Evolutionary conservation across 2,888 invertebrate genomes (phyloP), one percentile per base, ranked within the genome.

Genomic region (Dorcus hopei): DNA sequence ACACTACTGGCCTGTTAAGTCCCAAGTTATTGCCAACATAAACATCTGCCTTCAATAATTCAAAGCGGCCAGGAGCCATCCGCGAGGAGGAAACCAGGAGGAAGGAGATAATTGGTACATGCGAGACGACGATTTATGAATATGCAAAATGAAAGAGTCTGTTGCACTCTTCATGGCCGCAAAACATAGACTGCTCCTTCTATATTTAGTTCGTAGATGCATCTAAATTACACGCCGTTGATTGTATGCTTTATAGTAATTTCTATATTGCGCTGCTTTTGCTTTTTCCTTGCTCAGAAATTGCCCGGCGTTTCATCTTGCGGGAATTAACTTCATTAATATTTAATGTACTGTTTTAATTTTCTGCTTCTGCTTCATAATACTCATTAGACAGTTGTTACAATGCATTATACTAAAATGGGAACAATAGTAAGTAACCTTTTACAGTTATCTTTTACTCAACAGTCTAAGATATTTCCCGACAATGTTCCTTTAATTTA

Each of bases 1-100:
- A 80, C 80, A 84, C 87, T 89, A 89, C 89, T 89, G 89, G 89
- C 89, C 89, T 89, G 88, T 89, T 89, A 89, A 89, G 89, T 89
- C 89, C 89, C 89, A 88, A 89, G 88, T 83, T 82, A 80, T 82
- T 82, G 79, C 69, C 68, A 72, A 76, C 71, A 61, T 63, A 58
- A 56, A 60, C 59, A 56, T 52, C 26, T 33, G 52, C 57, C 47
- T 48, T 52, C 53, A 49, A 33, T 47, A 50, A 49, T 54, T 45
- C 26, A 38, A 6, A 47, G 40, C 41, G 39, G 51, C 45, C 57
- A 39, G 57, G 14, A 57, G 57, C 57, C 51, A 51, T 40, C 45
- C 53, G 43, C 49, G 33, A 43, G 43, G 52, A 48, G 43, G 48
- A 56, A 48, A 52, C 50, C 54, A 49, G 23, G 48, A 39, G 53